These are phyloP conservation scores for Sinella curviseta DNA, from an alignment of 1,140 invertebrate species.

Conservation along the genomic window DNA sequence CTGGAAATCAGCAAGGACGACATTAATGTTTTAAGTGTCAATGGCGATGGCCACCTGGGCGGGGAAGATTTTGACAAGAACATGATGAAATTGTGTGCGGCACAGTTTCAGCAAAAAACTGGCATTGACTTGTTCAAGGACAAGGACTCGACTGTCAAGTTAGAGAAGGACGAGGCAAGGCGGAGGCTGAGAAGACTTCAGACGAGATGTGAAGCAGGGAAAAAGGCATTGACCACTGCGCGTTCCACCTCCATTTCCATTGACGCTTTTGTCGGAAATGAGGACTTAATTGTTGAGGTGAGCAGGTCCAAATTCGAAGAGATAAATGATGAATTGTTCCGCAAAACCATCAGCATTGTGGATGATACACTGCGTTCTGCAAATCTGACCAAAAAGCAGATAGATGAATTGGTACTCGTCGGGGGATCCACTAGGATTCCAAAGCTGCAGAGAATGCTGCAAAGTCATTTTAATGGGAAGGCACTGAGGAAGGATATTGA, in stretches of 20 bases:
- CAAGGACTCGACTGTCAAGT: conserved; percentile 12
- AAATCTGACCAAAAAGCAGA: too few relatives aligned
- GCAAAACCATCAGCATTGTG: conserved; percentile 64
- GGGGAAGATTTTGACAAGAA: neutral
- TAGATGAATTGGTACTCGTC: conserved; percentile 45
- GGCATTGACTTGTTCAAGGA: conserved; percentile 60
- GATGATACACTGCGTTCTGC: conserved; percentile 61
- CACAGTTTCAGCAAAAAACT: neutral
- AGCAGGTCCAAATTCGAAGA: conserved; percentile 36
- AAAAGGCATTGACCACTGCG: neutral
- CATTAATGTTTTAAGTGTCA: conserved; percentile 55
- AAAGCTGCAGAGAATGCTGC: conserved; percentile 30
- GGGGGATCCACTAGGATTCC: conserved; percentile 44
- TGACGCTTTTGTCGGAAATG: conserved; percentile 20
- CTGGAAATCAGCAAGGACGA: conserved; percentile 61
- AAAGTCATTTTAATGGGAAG: conserved; percentile 28
- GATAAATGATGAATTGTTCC: conserved; percentile 52
- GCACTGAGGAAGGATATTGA: conserved; percentile 52
- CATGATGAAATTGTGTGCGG: neutral
- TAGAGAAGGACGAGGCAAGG: neutral
- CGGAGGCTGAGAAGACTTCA: conserved; percentile 6
- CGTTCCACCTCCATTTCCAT: conserved; percentile 36
- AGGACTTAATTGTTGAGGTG: conserved; percentile 19
- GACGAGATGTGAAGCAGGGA: conserved; percentile 31
- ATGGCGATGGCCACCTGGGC: neutral